Base-by-base conservation (phyloP, 2,113 vertebrate species). In the Cyrtonyx montezumae region DNA sequence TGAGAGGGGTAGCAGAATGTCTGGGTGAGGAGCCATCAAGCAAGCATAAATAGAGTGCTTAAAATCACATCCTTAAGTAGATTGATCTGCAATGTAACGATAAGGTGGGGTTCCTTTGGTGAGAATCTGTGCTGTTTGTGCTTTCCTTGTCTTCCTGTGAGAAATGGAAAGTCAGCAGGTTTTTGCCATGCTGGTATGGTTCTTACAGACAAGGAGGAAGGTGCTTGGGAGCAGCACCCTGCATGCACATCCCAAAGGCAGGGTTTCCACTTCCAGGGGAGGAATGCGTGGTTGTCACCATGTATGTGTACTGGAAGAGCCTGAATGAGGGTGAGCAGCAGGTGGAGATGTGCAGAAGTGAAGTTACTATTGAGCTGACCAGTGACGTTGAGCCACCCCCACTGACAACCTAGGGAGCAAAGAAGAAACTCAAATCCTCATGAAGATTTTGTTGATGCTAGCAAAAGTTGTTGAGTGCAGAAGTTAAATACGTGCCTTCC, bases 221-320 rank as follows among this genome's bases (percentile, higher is more conserved):
- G 45, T 5, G 37, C n/a, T 22, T 34, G 8, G 62, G 68, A 59
- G 68, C 34, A 68, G 75, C 9, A 2, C 20, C 34, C 15, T 45
- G 16, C 0, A 0, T 51, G 28, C 37, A 9, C 10, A 8, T 34
- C 34, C 34, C 22, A 34, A 34, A 11, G 67, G n/a, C n/a, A 73
- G 59, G n/a, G 51, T n/a, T 53, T 73, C 23, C 15, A 7, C 20
- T 37, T 51, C 51, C 59, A 53, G 17, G 19, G 28, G 19, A 48
- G 49, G 66, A 59, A 22, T 1, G 0, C 2, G 0, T 51, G 22
- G 15, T 40, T 70, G 43, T 65, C 28, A 25, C 43, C 23, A 8
- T 51, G 32, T 43, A 9, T 0, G 0, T 51, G 32, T n/a, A 5
- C 40, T 69, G 62, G 69, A 80, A 34, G 69, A 56, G 30, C 40